Percentiles rank a stretch among this genome's conserved stretches.
phyloP scores from a whole-genome alignment of 1,140 invertebrate genomes.

The Leptinotarsa undecemlineata region DNA sequence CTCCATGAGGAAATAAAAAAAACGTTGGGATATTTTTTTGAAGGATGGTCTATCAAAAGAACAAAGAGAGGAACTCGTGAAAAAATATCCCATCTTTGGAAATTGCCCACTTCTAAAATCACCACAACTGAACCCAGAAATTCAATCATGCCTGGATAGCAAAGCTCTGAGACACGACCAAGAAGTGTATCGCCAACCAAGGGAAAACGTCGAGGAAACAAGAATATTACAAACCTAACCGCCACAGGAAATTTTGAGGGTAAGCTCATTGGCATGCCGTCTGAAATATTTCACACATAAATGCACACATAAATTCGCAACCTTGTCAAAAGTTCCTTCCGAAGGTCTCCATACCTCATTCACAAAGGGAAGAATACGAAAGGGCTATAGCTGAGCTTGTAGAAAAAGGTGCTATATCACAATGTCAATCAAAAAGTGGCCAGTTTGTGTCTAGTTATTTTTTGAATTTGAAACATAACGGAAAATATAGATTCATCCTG shows the following conservation, averaged over 20 bases:
- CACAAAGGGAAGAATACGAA: not conserved
- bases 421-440: not conserved
- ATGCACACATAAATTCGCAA: not conserved
- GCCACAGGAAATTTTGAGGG: too few relatives aligned
- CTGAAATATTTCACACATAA: too few relatives aligned
- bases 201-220: not conserved
- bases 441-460: constrained; percentile 47
- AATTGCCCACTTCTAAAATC: not conserved
- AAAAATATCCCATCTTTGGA: not conserved
- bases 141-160: not conserved
- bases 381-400: not conserved
- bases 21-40: too few relatives aligned
- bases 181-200: not conserved
- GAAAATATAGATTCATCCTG: constrained; percentile 43
- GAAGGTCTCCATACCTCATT: not conserved
- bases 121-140: not conserved
- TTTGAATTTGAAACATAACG: constrained; percentile 43
- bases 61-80: too few relatives aligned
- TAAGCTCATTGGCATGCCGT: too few relatives aligned
- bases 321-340: constrained; percentile 15
- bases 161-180: not conserved
- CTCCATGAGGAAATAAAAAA: too few relatives aligned
- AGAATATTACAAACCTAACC: too few relatives aligned
- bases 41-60: too few relatives aligned
- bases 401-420: constrained; percentile 13